Base-by-base conservation (phyloP, 2,888 invertebrate genomes). In the Tetragnatha montana region DNA sequence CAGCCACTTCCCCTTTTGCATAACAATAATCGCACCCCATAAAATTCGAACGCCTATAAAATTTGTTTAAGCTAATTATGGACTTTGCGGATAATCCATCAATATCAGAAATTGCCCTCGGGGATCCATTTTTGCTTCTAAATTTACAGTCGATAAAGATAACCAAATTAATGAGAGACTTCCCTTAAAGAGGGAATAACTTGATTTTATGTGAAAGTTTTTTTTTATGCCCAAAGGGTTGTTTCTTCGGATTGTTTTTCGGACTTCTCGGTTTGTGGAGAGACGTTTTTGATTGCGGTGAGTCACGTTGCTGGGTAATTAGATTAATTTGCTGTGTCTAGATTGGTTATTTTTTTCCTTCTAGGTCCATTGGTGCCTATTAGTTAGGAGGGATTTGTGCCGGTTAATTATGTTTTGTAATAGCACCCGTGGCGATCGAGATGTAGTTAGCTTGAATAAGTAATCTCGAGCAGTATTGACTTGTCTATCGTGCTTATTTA, bases 51-150 rank as follows among this genome's bases (percentile, higher is more conserved):
- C 12, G 60, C 60, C 60, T 8, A 60, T 60, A 60, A 60, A 60
- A 60, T 60, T 60, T 60, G 60, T 60, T 60, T 60, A 60, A 60
- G 60, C 60, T 60, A 60, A 60, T 60, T 60, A 60, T 60, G 60
- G 60, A 60, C 4, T 17, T 17, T 10, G 60, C 4, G 12, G 60
- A 60, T 60, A 17, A 60, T 60, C 12, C 60, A 60, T 60, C 60
- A 60, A 60, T 60, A 60, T 60, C 60, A 60, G 17, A 60, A 60
- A 60, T 60, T 60, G 0, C 60, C 60, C 60, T 60, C 60, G 0
- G 60, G 60, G 60, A 60, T 17, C 12, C 10, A 17, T 60, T 60
- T 17, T 17, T 12, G 60, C 8, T 17, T 12, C 60, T 10, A 60
- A 60, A 60, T 60, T 60, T 60, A 60, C 60, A 60, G 60, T 17